These are phyloP conservation scores for Lapara coniferarum DNA, from an alignment of 2,888 invertebrate species.

Conservation along the genomic window DNA sequence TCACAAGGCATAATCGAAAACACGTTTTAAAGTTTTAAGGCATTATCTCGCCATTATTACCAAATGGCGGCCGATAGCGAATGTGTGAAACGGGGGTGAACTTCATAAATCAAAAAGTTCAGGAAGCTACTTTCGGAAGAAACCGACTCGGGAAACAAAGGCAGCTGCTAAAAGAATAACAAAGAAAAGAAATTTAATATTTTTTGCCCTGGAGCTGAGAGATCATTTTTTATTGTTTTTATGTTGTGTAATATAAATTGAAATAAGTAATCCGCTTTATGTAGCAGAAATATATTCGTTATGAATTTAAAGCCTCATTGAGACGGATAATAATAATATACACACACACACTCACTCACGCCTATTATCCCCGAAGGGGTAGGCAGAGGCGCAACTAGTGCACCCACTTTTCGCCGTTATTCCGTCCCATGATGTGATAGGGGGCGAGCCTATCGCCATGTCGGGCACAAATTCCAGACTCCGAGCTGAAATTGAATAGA, in stretches of 20 bases:
- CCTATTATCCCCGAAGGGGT: too few species aligned
- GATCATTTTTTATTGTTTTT: conserved; percentile 30
- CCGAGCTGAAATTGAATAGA: too few species aligned
- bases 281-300: not conserved
- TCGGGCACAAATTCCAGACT: too few species aligned
- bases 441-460: too few species aligned
- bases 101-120: conserved; percentile 63
- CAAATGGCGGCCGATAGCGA: conserved; percentile 55
- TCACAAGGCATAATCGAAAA: conserved; percentile 1
- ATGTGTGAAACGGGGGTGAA: conserved; percentile 50
- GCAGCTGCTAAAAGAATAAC: conserved; percentile 51
- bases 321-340: too few species aligned
- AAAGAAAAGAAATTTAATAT: conserved; percentile 51
- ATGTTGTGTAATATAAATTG: conserved; percentile 30
- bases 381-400: too few species aligned
- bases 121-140: conserved; percentile 54
- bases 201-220: conserved; percentile 38
- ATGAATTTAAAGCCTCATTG: not conserved
- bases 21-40: conserved; percentile 41
- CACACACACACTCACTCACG: too few species aligned
- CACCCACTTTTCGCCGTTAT: too few species aligned
- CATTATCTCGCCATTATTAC: conserved; percentile 56
- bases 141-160: conserved; percentile 52
- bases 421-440: too few species aligned
- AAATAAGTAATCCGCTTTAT: not conserved